Evolutionary conservation across 2,113 vertebrate species (phyloP).

Genomic region (Pomatorhinus ruficollis): DNA sequence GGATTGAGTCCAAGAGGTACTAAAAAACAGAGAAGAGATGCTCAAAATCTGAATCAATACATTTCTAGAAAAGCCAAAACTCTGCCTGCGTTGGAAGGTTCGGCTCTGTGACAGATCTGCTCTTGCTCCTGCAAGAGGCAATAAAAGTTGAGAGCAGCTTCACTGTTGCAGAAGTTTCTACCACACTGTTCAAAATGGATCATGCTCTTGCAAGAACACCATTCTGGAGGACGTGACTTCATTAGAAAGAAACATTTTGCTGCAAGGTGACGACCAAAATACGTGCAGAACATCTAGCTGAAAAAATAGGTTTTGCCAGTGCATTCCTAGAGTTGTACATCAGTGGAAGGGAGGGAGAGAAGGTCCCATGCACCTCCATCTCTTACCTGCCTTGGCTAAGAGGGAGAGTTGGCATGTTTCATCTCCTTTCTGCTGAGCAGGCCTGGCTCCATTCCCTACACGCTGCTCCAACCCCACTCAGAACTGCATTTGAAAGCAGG

Average conservation of each 20-base stretch:
- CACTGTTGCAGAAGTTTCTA: neutral
- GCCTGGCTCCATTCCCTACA: neutral
- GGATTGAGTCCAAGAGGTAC: neutral
- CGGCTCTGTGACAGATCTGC: neutral
- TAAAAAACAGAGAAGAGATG: neutral
- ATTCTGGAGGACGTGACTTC: neutral
- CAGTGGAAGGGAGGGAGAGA: neutral
- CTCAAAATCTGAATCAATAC: neutral
- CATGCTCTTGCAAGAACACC: neutral
- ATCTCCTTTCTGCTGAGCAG: neutral
- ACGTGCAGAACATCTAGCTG: fast-evolving
- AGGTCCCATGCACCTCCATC: neutral
- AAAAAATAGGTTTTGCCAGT: neutral
- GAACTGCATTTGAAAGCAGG: neutral
- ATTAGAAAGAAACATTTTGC: neutral
- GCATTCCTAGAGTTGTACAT: neutral
- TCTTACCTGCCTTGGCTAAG: neutral
- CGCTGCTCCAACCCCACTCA: neutral
- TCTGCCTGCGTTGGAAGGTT: neutral
- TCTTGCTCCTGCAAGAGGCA: neutral
- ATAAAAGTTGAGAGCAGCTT: neutral
- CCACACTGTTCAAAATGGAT: neutral
- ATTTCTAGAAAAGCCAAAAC: neutral
- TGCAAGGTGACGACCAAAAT: neutral
- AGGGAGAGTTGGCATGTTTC: neutral